These are phyloP conservation scores for Eleginops maclovinus DNA, from an alignment of 2,113 vertebrate genomes.

Conservation along the genomic window DNA sequence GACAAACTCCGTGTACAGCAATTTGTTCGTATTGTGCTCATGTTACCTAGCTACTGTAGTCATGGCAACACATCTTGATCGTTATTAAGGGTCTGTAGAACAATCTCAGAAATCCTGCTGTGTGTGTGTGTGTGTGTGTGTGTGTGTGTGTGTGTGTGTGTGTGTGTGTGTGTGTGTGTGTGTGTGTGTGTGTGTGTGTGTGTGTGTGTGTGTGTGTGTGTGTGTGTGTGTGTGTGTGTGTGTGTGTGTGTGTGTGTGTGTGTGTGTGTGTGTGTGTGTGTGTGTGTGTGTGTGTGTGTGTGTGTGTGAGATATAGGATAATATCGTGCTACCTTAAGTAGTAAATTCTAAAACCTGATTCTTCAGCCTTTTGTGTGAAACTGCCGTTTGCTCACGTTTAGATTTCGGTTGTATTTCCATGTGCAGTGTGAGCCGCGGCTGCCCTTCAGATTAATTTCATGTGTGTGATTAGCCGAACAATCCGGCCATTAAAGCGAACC, in stretches of 20 bases:
- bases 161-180: background rate
- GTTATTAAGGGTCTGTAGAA: slow-evolving; percentile 26
- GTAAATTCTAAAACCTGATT: no score
- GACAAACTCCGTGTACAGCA: background rate
- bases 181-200: background rate
- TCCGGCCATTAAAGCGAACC: slow-evolving; percentile 29
- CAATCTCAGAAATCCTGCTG: slow-evolving; percentile 26
- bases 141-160: background rate
- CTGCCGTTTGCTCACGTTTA: background rate
- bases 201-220: background rate
- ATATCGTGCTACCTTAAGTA: no score
- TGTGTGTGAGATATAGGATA: no score
- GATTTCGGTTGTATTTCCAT: background rate
- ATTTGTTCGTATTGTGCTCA: slow-evolving; percentile 53
- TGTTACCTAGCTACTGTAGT: slow-evolving; percentile 59
- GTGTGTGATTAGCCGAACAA: slow-evolving; percentile 18
- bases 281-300: background rate
- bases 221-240: background rate
- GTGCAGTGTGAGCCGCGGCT: slow-evolving; percentile 9
- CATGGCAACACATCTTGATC: slow-evolving; percentile 64
- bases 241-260: background rate
- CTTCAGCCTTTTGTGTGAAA: background rate
- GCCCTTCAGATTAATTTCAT: slow-evolving; percentile 22
- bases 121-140: background rate
- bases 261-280: background rate